Base-by-base conservation (phyloP, 1,140 invertebrate species). In the Portunus trituberculatus region DNA sequence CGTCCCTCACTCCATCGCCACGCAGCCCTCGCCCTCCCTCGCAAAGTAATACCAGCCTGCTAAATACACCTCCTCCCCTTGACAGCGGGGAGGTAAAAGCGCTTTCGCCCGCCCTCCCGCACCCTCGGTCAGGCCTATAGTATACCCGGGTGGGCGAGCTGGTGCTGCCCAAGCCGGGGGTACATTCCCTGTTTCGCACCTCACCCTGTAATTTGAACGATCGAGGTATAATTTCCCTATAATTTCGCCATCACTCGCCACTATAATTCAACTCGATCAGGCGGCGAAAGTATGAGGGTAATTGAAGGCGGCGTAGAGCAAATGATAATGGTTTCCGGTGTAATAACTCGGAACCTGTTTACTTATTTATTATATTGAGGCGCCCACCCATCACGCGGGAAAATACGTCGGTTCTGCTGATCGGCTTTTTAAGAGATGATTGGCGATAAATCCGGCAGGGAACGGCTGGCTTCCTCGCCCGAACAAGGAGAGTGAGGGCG, bases 241-340 rank as follows among this genome's bases (percentile, higher is more conserved):
- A 93, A 93, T 93, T 59, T 93, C n/a, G 84, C 92, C 92, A 93
- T 93, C 92, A 93, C 92, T 88, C 84, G 82, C 92, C 92, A 32
- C 92, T 93, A 93, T 93, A 93, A 93, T 93, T 93, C 92, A 59
- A 48, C 84, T 31, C 83, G 92, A 93, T 93, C 92, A 86, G 92
- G 92, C 92, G 92, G 83, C 92, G 92, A 93, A 93, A 93, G 92
- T 87, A 32, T 86, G 92, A 32, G 28, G 29, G 82, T 93, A 93
- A 93, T 93, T 93, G 92, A 59, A 59, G 92, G 25, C 83, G 46
- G 46, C 84, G 32, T 48, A 48, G 92, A 25, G 45, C 84, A 93
- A 93, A 93, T 93, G 45, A 59, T 93, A 93, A 93, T 93, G 92
- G 83, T 93, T 93, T 93, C 92, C 92, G 84, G 83, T 59, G 46